Evolutionary conservation across 2,888 invertebrate genomes (phyloP), one percentile per base, ranked within the genome.

Genomic region (Dascillus cervinus): DNA sequence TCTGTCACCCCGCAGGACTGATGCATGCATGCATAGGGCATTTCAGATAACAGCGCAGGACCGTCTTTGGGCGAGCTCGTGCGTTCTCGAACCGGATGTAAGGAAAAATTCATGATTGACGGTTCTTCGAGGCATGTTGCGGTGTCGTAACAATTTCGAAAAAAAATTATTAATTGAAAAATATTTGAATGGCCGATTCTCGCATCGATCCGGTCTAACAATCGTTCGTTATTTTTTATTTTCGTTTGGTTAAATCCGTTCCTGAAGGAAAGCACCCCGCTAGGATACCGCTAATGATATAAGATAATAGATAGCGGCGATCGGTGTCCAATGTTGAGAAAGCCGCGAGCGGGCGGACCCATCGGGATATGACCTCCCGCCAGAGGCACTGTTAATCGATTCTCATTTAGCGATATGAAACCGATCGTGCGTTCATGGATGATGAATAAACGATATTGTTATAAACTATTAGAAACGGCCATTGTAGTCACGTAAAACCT

Each of bases 1-100:
- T 61, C 57, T 61, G 60, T 61, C 60, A 56, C 55, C 49, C 53
- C 30, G 34, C 30, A 43, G 36, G 49, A 45, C 50, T 51, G 52
- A 50, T 56, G 52, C 50, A 55, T 55, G 52, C 52, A 52, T 51
- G 46, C 43, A 50, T 46, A 49, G 46, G 48, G 49, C 47, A 48
- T 43, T 44, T 41, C 41, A 44, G 50, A 49, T 50, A 48, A 52
- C 45, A 47, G 46, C 42, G 27, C 50, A 53, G 52, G 43, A 44
- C 30, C 48, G 54, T 43, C 17, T 47, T 48, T 22, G n/a, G n/a
- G 30, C 5, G 15, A 13, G 4, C 24, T 30, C 23, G 24, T 13
- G 11, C 15, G 12, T 13, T 1, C 10, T 13, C 8, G 13, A 25
- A 22, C 26, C 29, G 28, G 13, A 10, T 13, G 23, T 27, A 27